Evolutionary conservation across 1,140 invertebrate genomes (phyloP).

Genomic region (roundworm (Caenorhabditis elegans)): DNA sequence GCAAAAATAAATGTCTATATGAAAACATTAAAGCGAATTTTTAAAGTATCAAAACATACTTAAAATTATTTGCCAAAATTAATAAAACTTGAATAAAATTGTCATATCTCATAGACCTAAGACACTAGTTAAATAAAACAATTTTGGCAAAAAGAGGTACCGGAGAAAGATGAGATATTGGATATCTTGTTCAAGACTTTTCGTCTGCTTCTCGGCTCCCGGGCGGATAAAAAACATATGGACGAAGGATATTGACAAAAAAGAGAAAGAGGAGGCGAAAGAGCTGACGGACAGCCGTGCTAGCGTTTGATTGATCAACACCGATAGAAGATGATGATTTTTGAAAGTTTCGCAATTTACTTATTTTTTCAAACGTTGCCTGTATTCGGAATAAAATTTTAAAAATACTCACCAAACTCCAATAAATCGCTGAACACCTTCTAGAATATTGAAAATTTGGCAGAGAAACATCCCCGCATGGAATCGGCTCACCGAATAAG

Average conservation of each 20-base stretch:
- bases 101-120: too few species aligned
- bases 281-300: constrained; percentile 1
- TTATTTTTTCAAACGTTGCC: neutral
- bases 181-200: constrained; percentile 37
- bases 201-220: constrained; percentile 8
- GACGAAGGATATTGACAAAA: neutral
- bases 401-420: neutral
- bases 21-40: too few species aligned
- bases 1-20: too few species aligned
- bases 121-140: too few species aligned
- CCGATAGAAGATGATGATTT: neutral
- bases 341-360: neutral
- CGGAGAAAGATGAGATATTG: neutral
- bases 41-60: too few species aligned
- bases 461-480: neutral
- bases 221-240: constrained; percentile 24
- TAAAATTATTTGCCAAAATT: too few species aligned
- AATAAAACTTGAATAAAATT: too few species aligned
- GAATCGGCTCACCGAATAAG: too few species aligned
- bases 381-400: too few species aligned
- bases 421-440: neutral
- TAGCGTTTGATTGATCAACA: constrained; percentile 6
- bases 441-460: neutral
- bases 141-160: neutral
- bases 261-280: neutral